These are phyloP conservation scores for Tursiops truncatus DNA, from an alignment of 2,113 vertebrate genomes.

Conservation along the genomic window DNA sequence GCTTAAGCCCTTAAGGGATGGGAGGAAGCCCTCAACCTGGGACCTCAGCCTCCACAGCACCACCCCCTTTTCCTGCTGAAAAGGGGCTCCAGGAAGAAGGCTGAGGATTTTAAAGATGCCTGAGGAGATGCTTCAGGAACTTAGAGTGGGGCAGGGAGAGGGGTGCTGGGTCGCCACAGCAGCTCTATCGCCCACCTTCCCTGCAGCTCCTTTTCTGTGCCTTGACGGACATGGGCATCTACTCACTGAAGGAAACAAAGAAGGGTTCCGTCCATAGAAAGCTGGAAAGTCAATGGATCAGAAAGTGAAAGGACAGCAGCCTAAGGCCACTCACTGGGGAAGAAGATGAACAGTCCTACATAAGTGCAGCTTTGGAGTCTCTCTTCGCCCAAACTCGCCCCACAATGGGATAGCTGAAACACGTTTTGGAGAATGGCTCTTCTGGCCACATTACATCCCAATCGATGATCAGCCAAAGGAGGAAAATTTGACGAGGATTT, in stretches of 20 bases:
- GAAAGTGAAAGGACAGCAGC: background rate
- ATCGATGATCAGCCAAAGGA: accelerated
- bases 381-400: background rate
- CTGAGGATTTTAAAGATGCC: background rate
- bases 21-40: background rate
- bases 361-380: background rate
- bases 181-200: background rate
- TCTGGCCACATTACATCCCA: too few relatives aligned
- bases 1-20: too few relatives aligned
- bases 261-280: background rate
- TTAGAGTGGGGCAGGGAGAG: background rate
- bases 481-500: too few relatives aligned
- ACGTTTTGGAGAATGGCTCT: background rate
- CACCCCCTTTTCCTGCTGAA: background rate
- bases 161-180: background rate
- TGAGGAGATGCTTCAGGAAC: background rate
- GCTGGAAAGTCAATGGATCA: background rate
- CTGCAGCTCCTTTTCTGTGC: background rate
- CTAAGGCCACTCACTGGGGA: accelerated
- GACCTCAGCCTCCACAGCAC: background rate
- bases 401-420: accelerated
- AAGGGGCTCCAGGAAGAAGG: background rate
- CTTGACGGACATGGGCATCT: background rate
- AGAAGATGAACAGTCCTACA: background rate
- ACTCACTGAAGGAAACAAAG: background rate